Base-by-base conservation (phyloP, 1,140 invertebrate genomes). In the Zaprionus ornatus region DNA sequence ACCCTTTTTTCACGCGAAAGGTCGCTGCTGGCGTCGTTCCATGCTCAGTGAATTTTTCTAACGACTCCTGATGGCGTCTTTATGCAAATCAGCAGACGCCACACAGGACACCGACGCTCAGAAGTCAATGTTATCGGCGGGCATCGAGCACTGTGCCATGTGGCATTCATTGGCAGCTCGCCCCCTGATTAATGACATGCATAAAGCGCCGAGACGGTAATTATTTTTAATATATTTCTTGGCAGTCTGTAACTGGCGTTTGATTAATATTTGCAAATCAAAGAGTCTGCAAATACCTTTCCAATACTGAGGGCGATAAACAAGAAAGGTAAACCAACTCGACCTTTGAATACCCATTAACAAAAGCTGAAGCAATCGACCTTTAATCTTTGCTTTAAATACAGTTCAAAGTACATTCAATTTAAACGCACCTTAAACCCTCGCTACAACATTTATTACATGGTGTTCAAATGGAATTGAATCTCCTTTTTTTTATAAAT, bases 211-310 rank as follows among this genome's bases (percentile, higher is more conserved):
- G 55, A 75, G 85, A 64, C 52, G 50, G 85, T 90, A 88, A 88
- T 88, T 88, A 88, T 88, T 88, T 88, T 87, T 80, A 84, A 88
- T 90, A 81, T 59, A 73, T 84, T 74, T 52, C 59, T 37, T 75
- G 42, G 50, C 56, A 42, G 32, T 37, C 80, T 88, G 84, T 57
- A 70, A 78, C 77, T 88, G 83, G 77, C 84, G 72, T 71, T 76
- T 83, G 83, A 87, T 80, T 80, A 77, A 80, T 74, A 83, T 79
- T 75, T 71, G 71, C 65, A 77, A 82, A 42, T 71, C 72, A 67
- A 55, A 35, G 19, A 42, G 45, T 57, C 45, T 54, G 25, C 29
- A 61, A 27, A 40, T 10, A 60, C 45, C 52, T 45, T 61, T 59
- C 25, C 2, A 25, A 74, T 54, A 37, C 25, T 19, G 62, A 23